Percentiles rank a stretch among this genome's conserved stretches.
phyloP scores from a whole-genome alignment of 1,140 invertebrate genomes.

The Mactra quadrangularis region DNA sequence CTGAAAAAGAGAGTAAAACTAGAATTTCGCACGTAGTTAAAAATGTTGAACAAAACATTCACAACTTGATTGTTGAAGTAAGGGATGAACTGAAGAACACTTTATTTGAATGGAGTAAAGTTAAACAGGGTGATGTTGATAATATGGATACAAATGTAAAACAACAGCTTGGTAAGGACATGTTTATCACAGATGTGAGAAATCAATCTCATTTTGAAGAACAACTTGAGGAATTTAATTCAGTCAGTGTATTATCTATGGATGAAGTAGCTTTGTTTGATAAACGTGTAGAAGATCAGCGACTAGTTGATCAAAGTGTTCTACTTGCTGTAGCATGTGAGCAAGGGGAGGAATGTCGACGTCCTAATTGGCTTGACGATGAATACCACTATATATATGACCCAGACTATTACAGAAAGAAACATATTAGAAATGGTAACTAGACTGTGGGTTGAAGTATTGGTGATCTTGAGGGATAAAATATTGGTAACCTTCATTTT shows the following conservation, averaged over 20 bases:
- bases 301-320: not conserved
- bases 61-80: not conserved
- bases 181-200: no score
- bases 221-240: no score
- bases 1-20: slow-evolving; percentile 10
- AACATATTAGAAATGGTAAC: no score
- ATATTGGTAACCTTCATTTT: no score
- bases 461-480: no score
- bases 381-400: slow-evolving; percentile 19
- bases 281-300: not conserved
- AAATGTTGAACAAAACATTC: not conserved
- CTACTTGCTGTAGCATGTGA: slow-evolving; percentile 14
- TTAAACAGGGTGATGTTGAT: no score
- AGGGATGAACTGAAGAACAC: no score
- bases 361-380: slow-evolving; percentile 3
- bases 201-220: no score
- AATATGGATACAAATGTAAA: no score
- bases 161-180: no score
- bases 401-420: slow-evolving; percentile 3
- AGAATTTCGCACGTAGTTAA: not conserved
- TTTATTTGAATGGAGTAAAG: no score
- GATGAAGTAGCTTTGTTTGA: not conserved
- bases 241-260: slow-evolving; percentile 4
- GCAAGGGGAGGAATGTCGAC: slow-evolving; percentile 11
- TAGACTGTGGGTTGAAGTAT: no score